phyloP scores from a whole-genome alignment of 2,797 vertebrate species.

The Chloroceryle amazona region DNA sequence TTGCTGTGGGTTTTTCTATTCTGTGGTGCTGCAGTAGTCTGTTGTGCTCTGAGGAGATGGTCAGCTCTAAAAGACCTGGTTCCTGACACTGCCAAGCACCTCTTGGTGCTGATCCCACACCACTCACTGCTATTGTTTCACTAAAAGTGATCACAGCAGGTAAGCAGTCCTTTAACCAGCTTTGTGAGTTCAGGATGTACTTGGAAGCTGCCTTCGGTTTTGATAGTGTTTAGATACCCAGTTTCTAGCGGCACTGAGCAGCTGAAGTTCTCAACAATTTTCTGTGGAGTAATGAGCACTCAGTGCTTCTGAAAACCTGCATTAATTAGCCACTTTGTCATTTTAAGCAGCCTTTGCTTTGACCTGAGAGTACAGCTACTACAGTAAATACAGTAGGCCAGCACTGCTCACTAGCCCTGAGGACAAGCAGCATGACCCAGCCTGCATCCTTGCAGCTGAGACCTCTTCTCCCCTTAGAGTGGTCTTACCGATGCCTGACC shows the following conservation, averaged over 20 bases:
- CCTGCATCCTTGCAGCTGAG: neutral
- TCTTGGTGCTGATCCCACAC: neutral
- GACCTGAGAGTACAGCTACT: neutral
- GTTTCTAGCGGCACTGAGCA: neutral
- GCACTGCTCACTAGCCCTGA: fast-evolving
- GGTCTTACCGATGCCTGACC: neutral
- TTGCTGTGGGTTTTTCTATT: neutral
- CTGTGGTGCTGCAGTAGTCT: neutral
- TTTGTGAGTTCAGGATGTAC: neutral
- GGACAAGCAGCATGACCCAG: neutral
- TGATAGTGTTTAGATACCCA: neutral
- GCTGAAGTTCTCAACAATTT: neutral
- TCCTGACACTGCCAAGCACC: neutral
- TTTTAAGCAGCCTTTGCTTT: neutral
- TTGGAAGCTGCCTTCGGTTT: neutral
- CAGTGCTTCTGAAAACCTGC: neutral
- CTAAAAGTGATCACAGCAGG: neutral
- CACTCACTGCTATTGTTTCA: neutral
- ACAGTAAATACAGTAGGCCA: neutral
- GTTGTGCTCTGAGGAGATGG: neutral
- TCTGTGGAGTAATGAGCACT: neutral
- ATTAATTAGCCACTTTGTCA: neutral
- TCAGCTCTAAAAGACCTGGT: neutral
- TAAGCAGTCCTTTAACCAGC: neutral
- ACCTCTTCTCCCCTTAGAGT: neutral